Base-by-base conservation (phyloP, 2,888 invertebrate species). In the Diaperis boleti region DNA sequence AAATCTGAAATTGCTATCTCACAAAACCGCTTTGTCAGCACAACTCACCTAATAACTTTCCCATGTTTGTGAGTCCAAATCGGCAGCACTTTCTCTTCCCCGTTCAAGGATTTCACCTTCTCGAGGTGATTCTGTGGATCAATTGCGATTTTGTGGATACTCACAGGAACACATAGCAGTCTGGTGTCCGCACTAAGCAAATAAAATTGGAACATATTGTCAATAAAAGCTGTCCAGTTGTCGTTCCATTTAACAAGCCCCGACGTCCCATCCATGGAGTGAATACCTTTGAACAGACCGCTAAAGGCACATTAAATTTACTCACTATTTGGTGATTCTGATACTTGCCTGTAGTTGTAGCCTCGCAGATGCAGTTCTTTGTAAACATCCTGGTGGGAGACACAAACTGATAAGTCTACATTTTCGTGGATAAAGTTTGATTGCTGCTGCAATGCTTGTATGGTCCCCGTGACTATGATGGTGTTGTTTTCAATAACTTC, bases 141-240 rank as follows among this genome's bases (percentile, higher is more conserved):
- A 45, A 87, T 83, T 5, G 79, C 75, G 5, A 86, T 63, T 47
- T 79, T 82, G 59, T 83, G 80, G 18, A 87, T 82, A 14, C 84
- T 78, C 1, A 85, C 86, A 0, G 94, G 94, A 0, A 94, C 85
- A 73, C 88, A 85, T 1, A 93, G 84, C 1, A 87, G 85, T 2
- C 90, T 83, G 0, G 88, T 87, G 68, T 89, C 88, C 29, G 86
- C 83, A 7, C 87, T 86, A n/a, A 92, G 76, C 52, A 94, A 89
- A 1, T 65, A 59, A 69, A 92, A 86, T 80, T 95, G 95, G 8
- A 95, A 83, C 88, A 95, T 89, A 45, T 91, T 91, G 80, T 95
- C 95, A 84, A 95, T 87, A 81, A 92, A 94, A 0, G 92, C 86
- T 4, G 93, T 89, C 94, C 94, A 95, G 81, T 94, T 92, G 11